Evolutionary conservation across 1,140 invertebrate genomes (phyloP), one percentile per base, ranked within the genome.

Genomic region (Parasteatoda tepidariorum): DNA sequence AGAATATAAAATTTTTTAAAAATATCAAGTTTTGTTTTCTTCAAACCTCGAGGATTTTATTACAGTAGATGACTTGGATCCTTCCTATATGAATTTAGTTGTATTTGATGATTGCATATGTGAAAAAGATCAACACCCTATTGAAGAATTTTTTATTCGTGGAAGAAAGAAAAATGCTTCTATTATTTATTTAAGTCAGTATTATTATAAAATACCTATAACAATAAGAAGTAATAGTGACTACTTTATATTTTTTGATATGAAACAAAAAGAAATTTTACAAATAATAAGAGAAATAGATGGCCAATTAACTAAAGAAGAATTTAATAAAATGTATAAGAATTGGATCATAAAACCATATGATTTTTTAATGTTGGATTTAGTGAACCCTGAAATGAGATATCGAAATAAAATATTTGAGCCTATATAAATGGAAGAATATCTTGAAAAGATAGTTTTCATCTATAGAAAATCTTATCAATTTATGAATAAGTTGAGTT

Each of bases 181-280:
- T 13, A 41, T 64, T 41, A 41, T 76, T 24, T 67, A 67, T 55
- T 15, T 67, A 30, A 34, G 28, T 28, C 75, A 78, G 11, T 78
- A 34, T n/a, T 55, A 78, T 67, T 78, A 78, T 55, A 55, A 5
- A 7, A 66, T 34, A 24, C 26, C 62, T 11, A 66, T 41, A 24
- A 33, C 48, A 34, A 78, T 67, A 15, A 33, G 48, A 2, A 71
- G 26, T 2, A 71, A 71, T 7, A 31, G 41, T 18, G n/a, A n/a
- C 22, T 41, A 68, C 9, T 68, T 41, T 11, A 41, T 31, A 6
- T 68, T 68, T 26, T 22, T 41, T 24, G 28, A 26, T 38, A 7
- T 64, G 28, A 18, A 64, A 31, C 61, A 18, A 3, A 68, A 33
- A 24, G 31, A 68, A 41, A 68, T 68, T n/a, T 3, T 26, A 31